Evolutionary conservation across 2,888 invertebrate species (phyloP).

Genomic region (Diaperis boleti): DNA sequence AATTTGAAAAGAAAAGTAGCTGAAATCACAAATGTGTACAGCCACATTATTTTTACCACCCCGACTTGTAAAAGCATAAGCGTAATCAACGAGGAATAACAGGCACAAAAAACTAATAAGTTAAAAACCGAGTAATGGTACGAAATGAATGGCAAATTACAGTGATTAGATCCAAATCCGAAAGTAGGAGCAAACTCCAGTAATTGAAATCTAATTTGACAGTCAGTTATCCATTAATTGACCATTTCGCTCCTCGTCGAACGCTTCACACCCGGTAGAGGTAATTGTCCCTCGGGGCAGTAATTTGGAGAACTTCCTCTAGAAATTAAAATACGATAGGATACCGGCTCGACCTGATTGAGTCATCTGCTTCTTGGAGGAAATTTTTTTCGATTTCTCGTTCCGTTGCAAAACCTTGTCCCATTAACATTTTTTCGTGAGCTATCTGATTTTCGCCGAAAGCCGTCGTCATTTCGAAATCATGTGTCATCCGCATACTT

Average conservation of each 20-base stretch:
- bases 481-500: conserved; percentile 8
- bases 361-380: conserved; percentile 20
- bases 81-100: too few relatives aligned
- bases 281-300: conserved; percentile 10
- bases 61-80: too few relatives aligned
- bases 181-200: background rate
- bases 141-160: conserved; percentile 2
- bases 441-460: conserved; percentile 25
- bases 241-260: background rate
- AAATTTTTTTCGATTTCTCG: conserved; percentile 19
- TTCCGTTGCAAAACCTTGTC: conserved; percentile 28
- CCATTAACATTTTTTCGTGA: conserved; percentile 31
- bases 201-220: conserved; percentile 8
- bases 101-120: background rate
- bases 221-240: conserved; percentile 12
- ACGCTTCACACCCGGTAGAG: background rate
- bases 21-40: too few relatives aligned
- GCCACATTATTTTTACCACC: too few relatives aligned
- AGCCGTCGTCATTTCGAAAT: conserved; percentile 19
- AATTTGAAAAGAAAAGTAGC: too few relatives aligned
- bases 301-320: conserved; percentile 18
- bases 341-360: conserved; percentile 10
- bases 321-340: conserved; percentile 5
- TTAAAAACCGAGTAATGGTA: background rate
- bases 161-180: background rate